Conservation (phyloP, 92 coral and sea anemone genomes). For the Palythoa heliodiscus region DNA sequence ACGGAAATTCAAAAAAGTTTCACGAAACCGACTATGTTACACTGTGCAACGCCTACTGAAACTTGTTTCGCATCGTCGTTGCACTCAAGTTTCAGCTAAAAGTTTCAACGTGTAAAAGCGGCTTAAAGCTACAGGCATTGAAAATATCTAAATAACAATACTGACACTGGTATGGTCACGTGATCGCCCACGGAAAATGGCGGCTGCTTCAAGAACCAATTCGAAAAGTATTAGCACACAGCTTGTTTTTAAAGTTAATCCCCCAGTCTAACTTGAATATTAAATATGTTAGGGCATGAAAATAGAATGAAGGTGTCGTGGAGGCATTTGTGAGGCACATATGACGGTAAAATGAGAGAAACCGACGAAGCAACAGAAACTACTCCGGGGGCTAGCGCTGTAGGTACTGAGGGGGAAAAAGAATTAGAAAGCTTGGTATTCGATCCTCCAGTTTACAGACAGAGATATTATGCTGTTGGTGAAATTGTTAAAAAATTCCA, state of each 20-base stretch:
- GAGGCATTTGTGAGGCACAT: not conserved
- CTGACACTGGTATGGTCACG: not conserved
- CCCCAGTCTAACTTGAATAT: not conserved
- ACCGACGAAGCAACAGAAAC: not conserved
- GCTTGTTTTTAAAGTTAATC: not conserved
- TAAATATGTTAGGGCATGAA: not conserved
- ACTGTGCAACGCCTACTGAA: too few species aligned
- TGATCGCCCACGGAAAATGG: not conserved
- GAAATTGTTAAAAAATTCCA: slow-evolving; percentile 74
- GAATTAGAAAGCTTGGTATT: slow-evolving; percentile 46
- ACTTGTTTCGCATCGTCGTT: too few species aligned
- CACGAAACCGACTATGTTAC: too few species aligned
- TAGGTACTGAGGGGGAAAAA: slow-evolving; percentile 51
- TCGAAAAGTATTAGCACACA: not conserved
- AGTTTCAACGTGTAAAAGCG: too few species aligned
- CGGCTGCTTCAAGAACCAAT: too few species aligned
- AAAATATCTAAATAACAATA: too few species aligned
- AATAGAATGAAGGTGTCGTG: not conserved
- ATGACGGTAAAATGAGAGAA: not conserved
- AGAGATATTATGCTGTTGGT: slow-evolving; percentile 79
- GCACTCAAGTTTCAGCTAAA: too few species aligned
- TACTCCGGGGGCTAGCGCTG: not conserved
- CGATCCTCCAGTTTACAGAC: slow-evolving; percentile 96
- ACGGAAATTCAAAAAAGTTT: too few species aligned
- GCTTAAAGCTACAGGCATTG: too few species aligned